Evolutionary conservation across 2,113 vertebrate species (phyloP).

Genomic region (Rhynchomys soricoides): DNA sequence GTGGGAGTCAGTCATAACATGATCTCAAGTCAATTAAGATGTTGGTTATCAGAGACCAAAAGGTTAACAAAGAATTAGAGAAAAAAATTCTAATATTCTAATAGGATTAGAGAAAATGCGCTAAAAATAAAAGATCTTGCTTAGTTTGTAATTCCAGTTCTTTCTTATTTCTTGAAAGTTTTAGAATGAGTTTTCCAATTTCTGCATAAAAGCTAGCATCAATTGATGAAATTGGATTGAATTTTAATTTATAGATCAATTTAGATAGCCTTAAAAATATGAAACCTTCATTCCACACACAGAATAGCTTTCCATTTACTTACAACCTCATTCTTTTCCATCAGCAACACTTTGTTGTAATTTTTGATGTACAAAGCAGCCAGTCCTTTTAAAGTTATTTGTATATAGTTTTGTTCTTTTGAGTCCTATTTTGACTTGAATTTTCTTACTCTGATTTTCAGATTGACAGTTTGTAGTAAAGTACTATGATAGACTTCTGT

Average conservation of each 20-base stretch:
- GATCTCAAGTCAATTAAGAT: background rate
- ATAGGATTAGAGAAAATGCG: background rate
- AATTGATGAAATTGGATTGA: background rate
- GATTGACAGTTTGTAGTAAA: background rate
- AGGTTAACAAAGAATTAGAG: background rate
- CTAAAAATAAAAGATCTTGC: constrained; percentile 5
- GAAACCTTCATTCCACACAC: background rate
- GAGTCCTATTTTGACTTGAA: background rate
- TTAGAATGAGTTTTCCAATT: constrained; percentile 3
- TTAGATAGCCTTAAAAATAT: background rate
- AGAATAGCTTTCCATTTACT: background rate
- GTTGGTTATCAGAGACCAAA: background rate
- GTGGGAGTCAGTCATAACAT: background rate
- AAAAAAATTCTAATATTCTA: background rate
- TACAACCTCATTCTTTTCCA: background rate
- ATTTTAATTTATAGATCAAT: background rate
- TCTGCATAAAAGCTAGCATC: background rate
- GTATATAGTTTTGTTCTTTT: constrained; percentile 20
- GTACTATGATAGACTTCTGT: background rate
- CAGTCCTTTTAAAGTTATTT: background rate
- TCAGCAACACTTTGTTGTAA: background rate
- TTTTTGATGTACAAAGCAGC: background rate
- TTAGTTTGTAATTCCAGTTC: too few species aligned
- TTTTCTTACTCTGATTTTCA: constrained; percentile 46
- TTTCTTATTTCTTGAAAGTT: background rate